Conservation (phyloP, 2,888 invertebrate genomes). For the Morpho helenor region DNA sequence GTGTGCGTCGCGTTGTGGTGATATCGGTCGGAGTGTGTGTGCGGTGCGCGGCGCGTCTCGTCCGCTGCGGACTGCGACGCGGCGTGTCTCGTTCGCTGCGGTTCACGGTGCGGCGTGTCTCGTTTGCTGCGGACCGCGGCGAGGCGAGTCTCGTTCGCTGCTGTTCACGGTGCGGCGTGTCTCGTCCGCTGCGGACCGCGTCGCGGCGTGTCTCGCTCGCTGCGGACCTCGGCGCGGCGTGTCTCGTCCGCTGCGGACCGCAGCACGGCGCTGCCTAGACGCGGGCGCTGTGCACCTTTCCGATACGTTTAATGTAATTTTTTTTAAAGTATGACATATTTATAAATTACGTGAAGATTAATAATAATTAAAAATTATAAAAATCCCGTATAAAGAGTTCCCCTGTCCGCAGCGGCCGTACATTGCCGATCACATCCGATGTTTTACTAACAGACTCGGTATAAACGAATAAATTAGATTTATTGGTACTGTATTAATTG, state of each 20-base stretch:
- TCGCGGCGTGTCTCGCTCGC: constrained; percentile 47
- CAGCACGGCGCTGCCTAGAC: neutral
- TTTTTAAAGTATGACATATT: constrained; percentile 78
- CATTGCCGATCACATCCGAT: constrained; percentile 43
- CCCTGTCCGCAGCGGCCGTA: constrained; percentile 42
- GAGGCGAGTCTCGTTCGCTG: constrained; percentile 17
- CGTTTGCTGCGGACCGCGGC: neutral
- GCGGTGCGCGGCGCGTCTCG: constrained; percentile 3
- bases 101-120: too few species aligned
- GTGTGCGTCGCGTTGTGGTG: constrained; percentile 63
- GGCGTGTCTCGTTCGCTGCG: neutral
- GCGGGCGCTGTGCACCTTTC: constrained; percentile 47
- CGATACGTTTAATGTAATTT: constrained; percentile 74
- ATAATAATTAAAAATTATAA: constrained; percentile 60
- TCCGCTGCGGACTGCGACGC: neutral
- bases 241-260: constrained; percentile 28
- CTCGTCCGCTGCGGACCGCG: constrained; percentile 48
- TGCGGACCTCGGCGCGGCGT: too few species aligned
- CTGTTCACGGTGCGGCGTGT: constrained; percentile 29
- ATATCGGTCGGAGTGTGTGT: constrained; percentile 36
- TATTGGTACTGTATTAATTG: constrained; percentile 72
- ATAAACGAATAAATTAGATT: constrained; percentile 75
- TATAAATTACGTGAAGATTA: constrained; percentile 75
- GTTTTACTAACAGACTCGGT: constrained; percentile 68
- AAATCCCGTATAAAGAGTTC: constrained; percentile 41